phyloP scores from a whole-genome alignment of 2,888 invertebrate species.

The Chymomyza amoena region DNA sequence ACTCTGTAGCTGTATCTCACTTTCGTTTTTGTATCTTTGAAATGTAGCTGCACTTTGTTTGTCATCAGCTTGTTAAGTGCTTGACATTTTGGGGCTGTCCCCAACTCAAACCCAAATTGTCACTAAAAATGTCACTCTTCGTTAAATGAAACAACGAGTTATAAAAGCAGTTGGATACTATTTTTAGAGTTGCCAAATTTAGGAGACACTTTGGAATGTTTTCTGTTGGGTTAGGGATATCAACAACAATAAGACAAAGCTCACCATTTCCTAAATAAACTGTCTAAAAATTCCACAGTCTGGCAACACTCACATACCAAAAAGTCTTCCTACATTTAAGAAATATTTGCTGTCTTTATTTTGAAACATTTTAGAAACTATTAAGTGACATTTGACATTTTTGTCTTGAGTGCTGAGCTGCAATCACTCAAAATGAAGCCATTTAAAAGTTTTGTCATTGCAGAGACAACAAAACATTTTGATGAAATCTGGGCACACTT shows the following conservation, averaged over 20 bases:
- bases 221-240: too few species aligned
- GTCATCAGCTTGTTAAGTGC: not conserved
- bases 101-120: constrained; percentile 43
- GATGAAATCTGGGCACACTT: not conserved
- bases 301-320: not conserved
- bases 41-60: not conserved
- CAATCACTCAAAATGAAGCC: constrained; percentile 60
- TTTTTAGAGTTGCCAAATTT: constrained; percentile 3
- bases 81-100: not conserved
- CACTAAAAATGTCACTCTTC: constrained; percentile 64
- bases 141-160: constrained; percentile 51
- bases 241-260: too few species aligned
- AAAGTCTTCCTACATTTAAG: too few species aligned
- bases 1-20: not conserved
- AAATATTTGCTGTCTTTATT: not conserved
- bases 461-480: constrained; percentile 12
- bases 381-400: constrained; percentile 57
- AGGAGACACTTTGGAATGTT: not conserved
- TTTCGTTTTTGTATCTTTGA: not conserved
- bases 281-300: not conserved
- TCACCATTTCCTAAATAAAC: constrained; percentile 39
- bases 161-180: constrained; percentile 24
- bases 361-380: constrained; percentile 20
- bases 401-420: constrained; percentile 55
- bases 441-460: constrained; percentile 67